Evolutionary conservation across 2,113 vertebrate species (phyloP).

Genomic region (Melanerpes aurifrons): DNA sequence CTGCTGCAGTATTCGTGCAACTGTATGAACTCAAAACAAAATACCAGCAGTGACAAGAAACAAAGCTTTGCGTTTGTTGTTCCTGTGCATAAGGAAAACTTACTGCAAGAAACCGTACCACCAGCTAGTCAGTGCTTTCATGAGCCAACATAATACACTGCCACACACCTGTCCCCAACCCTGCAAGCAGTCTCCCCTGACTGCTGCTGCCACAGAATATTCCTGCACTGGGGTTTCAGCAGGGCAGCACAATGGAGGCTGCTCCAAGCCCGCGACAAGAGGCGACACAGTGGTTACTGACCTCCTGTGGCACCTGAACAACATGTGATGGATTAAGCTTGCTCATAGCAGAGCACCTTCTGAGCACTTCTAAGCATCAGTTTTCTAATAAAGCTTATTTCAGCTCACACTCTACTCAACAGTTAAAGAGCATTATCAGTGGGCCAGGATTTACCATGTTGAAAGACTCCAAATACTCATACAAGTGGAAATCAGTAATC

Average conservation of each 20-base stretch:
- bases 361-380: accelerated
- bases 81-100: slow-evolving; percentile 3
- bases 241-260: background rate
- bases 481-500: background rate
- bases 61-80: slow-evolving; percentile 49
- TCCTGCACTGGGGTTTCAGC: background rate
- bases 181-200: background rate
- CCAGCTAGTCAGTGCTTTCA: slow-evolving; percentile 31
- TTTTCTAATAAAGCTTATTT: background rate
- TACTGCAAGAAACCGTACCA: background rate
- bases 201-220: background rate
- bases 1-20: slow-evolving; percentile 64
- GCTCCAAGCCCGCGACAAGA: background rate
- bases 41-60: slow-evolving; percentile 48
- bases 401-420: background rate
- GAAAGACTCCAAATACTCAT: background rate
- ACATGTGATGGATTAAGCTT: accelerated
- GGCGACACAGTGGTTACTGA: accelerated
- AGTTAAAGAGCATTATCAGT: background rate
- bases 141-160: background rate
- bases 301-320: background rate
- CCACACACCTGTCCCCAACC: background rate
- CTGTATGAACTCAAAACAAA: slow-evolving; percentile 61
- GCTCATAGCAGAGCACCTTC: background rate
- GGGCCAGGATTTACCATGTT: accelerated